phyloP scores from a whole-genome alignment of 2,113 vertebrate species.

The Rhynchomys soricoides region DNA sequence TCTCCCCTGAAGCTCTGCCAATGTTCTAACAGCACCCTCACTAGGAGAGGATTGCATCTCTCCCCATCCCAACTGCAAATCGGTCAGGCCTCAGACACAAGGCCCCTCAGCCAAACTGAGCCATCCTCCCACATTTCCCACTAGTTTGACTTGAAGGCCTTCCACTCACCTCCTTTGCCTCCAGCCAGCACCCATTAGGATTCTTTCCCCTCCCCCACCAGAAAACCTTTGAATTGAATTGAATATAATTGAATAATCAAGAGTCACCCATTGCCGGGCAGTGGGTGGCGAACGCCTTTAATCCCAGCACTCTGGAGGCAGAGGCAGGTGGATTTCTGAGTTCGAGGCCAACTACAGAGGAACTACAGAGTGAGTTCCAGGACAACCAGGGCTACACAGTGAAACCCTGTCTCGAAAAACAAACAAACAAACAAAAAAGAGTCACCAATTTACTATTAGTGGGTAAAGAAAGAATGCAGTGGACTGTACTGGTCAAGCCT shows the following conservation, averaged over 20 bases:
- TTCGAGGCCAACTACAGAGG: too few relatives aligned
- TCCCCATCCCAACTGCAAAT: neutral
- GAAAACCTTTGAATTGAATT: neutral
- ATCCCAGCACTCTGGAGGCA: too few relatives aligned
- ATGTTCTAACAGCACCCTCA: neutral
- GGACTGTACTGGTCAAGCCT: neutral
- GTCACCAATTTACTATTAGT: neutral
- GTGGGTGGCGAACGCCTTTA: too few relatives aligned
- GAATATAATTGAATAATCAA: neutral
- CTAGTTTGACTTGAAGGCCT: neutral
- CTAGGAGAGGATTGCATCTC: neutral
- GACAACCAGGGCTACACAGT: too few relatives aligned
- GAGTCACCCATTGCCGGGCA: constrained; percentile 4
- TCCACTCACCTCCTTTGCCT: neutral
- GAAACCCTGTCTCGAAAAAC: too few relatives aligned
- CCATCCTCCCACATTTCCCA: neutral
- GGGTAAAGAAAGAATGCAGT: constrained; percentile 35
- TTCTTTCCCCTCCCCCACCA: neutral
- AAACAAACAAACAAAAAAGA: too few relatives aligned
- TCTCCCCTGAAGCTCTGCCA: constrained; percentile 38
- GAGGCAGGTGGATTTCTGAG: too few relatives aligned
- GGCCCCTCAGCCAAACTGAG: neutral
- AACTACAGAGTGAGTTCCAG: too few relatives aligned
- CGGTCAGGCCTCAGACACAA: neutral
- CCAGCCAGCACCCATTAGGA: neutral